A percentile compares a stretch with the other conserved stretches of the same genome.
These are phyloP conservation scores for Bombus fervidus DNA, from an alignment of 1,140 invertebrate species.

Conservation along the genomic window DNA sequence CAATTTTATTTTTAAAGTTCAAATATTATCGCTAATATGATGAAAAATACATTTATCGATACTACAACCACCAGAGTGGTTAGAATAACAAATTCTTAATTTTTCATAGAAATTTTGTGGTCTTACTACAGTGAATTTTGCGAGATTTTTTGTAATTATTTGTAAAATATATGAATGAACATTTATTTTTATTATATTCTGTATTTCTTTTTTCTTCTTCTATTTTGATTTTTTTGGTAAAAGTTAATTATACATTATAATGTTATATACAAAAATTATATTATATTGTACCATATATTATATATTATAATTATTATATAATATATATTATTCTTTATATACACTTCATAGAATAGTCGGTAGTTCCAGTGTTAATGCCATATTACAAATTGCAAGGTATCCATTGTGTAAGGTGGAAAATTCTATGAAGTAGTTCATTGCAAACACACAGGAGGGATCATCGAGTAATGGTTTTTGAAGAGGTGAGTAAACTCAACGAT, in stretches of 20 bases:
- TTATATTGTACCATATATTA: too few relatives aligned
- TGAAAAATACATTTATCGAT: background rate
- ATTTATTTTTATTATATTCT: too few relatives aligned
- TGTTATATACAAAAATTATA: too few relatives aligned
- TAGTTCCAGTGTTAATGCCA: background rate
- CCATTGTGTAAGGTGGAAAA: background rate
- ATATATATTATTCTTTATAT: too few relatives aligned
- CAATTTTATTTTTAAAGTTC: background rate
- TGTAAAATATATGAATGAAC: too few relatives aligned
- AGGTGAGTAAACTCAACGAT: constrained; percentile 24
- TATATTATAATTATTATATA: too few relatives aligned
- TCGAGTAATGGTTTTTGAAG: background rate
- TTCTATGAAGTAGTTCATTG: background rate
- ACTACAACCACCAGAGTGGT: background rate
- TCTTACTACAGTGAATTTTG: too few relatives aligned
- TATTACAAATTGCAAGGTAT: background rate
- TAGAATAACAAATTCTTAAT: background rate
- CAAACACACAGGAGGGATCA: background rate
- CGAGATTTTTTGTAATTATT: too few relatives aligned
- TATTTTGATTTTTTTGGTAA: too few relatives aligned
- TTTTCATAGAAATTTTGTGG: background rate
- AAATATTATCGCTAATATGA: background rate
- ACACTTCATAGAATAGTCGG: background rate
- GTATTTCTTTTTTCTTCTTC: background rate
- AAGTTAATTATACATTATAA: too few relatives aligned